These are phyloP conservation scores for Sarcophaga peregrina DNA, from an alignment of 1,140 invertebrate species.

Conservation along the genomic window DNA sequence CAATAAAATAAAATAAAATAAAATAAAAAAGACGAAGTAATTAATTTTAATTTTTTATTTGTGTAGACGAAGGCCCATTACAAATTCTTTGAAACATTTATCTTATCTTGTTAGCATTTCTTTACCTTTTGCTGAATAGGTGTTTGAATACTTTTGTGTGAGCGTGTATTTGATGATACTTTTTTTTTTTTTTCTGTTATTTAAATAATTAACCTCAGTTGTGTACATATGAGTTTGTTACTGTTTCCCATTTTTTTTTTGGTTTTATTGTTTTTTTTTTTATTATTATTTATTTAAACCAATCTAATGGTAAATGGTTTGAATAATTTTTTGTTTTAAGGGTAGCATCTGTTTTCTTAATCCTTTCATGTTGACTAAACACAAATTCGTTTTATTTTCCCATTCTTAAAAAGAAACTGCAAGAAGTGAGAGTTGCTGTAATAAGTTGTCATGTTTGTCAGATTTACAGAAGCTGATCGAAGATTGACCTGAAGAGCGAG, in stretches of 20 bases:
- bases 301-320: background rate
- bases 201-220: background rate
- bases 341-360: conserved; percentile 2
- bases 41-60: conserved; percentile 9
- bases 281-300: no score
- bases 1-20: background rate
- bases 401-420: no score
- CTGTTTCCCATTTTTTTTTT: background rate
- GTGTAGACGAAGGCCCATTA: background rate
- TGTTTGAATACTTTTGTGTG: no score
- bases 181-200: background rate
- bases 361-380: no score
- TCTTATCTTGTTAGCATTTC: background rate
- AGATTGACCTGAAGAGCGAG: no score
- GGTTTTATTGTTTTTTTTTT: no score
- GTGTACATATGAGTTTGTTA: background rate
- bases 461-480: no score
- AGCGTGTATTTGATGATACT: background rate
- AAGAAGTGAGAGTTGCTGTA: no score
- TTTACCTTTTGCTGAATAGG: no score
- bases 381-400: no score
- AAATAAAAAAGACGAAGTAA: no score
- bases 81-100: conserved; percentile 15
- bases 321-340: background rate
- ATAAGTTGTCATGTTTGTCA: no score